Evolutionary conservation across 2,888 invertebrate genomes (phyloP).

Genomic region (Helleia helle): DNA sequence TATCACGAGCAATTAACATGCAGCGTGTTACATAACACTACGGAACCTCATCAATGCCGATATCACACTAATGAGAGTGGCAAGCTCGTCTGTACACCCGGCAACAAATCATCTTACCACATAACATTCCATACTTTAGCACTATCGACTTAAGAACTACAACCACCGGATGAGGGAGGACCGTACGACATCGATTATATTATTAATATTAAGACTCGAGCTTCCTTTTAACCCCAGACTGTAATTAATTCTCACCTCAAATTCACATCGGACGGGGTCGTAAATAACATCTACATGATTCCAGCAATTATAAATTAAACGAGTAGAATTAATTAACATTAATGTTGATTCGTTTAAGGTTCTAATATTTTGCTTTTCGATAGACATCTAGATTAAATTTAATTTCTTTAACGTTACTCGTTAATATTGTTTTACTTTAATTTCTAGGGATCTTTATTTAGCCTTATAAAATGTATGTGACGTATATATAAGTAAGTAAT

Average conservation of each 20-base stretch:
- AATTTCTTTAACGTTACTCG: too few relatives aligned
- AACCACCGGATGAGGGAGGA: background rate
- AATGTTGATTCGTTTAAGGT: too few relatives aligned
- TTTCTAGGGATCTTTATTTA: too few relatives aligned
- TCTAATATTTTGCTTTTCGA: too few relatives aligned
- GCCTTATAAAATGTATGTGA: too few relatives aligned
- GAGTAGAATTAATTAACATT: background rate
- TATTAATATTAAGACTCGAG: background rate
- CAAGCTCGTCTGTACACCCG: background rate
- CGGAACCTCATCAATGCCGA: conserved; percentile 11
- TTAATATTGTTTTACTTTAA: too few relatives aligned
- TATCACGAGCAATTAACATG: conserved; percentile 7
- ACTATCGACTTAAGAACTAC: background rate
- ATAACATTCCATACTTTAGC: background rate
- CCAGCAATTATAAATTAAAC: conserved; percentile 1
- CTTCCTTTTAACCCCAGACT: conserved; percentile 9
- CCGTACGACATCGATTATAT: background rate
- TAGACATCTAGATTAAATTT: too few relatives aligned
- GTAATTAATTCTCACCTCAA: conserved; percentile 10
- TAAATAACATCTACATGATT: conserved; percentile 2
- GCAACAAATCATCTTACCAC: background rate
- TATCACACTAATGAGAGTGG: conserved; percentile 8
- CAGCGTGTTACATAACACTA: conserved; percentile 2
- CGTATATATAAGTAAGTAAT: too few relatives aligned
- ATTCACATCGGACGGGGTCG: conserved; percentile 6